These are phyloP conservation scores for Luperina testacea DNA, from an alignment of 2,888 invertebrate genomes.

Conservation along the genomic window DNA sequence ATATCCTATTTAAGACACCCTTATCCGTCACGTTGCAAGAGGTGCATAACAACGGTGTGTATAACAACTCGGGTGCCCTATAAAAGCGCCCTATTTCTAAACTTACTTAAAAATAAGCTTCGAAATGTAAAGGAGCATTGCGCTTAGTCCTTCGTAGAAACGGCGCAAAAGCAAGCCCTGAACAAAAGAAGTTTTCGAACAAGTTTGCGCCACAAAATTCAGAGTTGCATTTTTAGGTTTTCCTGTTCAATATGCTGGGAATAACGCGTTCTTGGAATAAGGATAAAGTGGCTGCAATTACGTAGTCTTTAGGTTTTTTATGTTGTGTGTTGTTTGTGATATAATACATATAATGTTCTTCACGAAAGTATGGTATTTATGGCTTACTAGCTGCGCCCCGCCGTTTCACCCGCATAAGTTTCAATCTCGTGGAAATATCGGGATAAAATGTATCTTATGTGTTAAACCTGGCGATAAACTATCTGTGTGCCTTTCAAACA, in stretches of 20 bases:
- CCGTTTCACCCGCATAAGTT: too few species aligned
- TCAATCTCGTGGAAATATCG: too few species aligned
- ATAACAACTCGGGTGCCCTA: neutral
- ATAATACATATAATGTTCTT: neutral
- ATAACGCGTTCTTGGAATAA: conserved; percentile 9
- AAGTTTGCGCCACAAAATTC: conserved; percentile 5
- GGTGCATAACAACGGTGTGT: neutral
- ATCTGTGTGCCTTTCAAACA: too few species aligned
- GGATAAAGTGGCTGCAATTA: neutral
- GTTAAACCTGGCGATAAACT: too few species aligned
- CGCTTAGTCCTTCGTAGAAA: neutral
- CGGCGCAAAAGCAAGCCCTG: neutral
- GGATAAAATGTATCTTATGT: too few species aligned
- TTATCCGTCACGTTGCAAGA: conserved; percentile 5
- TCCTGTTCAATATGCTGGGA: conserved; percentile 21
- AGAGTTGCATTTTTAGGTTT: conserved; percentile 26
- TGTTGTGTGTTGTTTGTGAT: neutral
- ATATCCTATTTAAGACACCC: neutral
- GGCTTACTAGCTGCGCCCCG: neutral
- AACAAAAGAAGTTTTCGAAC: conserved; percentile 1
- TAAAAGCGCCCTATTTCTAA: neutral
- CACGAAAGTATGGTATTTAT: neutral
- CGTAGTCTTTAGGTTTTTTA: neutral
- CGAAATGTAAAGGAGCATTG: neutral
- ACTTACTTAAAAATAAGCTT: neutral